A percentile compares a stretch with the other conserved stretches of the same genome.
phyloP scores from a whole-genome alignment of 2,797 vertebrate species.

The Craterocephalus amniculus region DNA sequence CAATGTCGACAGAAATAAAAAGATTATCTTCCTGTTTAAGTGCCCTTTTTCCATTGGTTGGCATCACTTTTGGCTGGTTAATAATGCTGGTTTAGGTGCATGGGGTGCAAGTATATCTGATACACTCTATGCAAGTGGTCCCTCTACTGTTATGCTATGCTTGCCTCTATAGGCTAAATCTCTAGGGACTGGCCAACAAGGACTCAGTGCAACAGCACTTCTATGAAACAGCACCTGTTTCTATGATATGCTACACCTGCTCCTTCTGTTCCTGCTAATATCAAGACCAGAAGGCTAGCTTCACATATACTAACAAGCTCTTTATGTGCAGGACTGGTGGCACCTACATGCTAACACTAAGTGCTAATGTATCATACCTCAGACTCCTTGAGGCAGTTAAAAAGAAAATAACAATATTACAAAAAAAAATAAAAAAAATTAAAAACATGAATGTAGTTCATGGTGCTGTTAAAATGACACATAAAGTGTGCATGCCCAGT shows the following conservation, averaged over 20 bases:
- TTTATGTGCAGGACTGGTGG: slow-evolving; percentile 72
- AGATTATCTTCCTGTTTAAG: slow-evolving; percentile 72
- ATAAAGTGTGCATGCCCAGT: slow-evolving; percentile 71
- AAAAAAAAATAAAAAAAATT: slow-evolving; percentile 56
- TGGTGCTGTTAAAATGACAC: slow-evolving; percentile 69
- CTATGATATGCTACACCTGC: slow-evolving; percentile 79
- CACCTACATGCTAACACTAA: slow-evolving; percentile 84
- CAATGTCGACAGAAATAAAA: slow-evolving; percentile 66
- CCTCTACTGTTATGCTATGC: slow-evolving; percentile 76
- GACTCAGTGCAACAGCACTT: slow-evolving; percentile 61
- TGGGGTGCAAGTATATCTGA: slow-evolving; percentile 76
- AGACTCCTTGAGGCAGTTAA: slow-evolving; percentile 74
- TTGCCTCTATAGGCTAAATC: slow-evolving; percentile 71
- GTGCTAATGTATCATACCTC: slow-evolving; percentile 85
- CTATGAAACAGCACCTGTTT: slow-evolving; percentile 64
- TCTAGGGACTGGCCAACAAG: slow-evolving; percentile 74
- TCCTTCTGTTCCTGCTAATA: slow-evolving; percentile 61
- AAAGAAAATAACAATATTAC: slow-evolving; percentile 71
- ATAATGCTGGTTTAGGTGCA: slow-evolving; percentile 86
- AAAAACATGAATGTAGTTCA: slow-evolving; percentile 76
- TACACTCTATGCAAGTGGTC: slow-evolving; percentile 78
- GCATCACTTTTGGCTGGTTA: slow-evolving; percentile 84
- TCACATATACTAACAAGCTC: slow-evolving; percentile 67
- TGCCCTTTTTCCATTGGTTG: slow-evolving; percentile 74
- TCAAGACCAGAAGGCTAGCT: slow-evolving; percentile 63